phyloP scores from a whole-genome alignment of 2,797 vertebrate genomes.

The Poeciliopsis gracilis region DNA sequence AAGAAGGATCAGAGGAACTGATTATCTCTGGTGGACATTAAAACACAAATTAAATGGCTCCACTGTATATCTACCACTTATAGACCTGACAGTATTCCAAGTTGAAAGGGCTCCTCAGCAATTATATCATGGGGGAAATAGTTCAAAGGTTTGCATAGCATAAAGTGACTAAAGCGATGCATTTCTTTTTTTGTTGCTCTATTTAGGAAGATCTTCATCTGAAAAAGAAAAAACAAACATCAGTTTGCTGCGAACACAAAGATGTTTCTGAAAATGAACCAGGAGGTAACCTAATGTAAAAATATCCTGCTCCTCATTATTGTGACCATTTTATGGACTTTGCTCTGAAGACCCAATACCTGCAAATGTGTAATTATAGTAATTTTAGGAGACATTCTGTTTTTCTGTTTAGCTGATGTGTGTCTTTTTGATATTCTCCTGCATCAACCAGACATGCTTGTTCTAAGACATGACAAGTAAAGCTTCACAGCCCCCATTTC shows the following conservation, averaged over 20 bases:
- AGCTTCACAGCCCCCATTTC: not conserved
- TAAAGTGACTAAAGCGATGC: not conserved
- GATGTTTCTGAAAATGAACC: not conserved
- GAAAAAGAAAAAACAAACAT: not conserved
- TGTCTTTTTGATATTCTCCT: not conserved
- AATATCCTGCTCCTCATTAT: not conserved
- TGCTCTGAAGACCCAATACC: not conserved
- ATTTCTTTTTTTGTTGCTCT: not conserved
- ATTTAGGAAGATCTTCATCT: not conserved
- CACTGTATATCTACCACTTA: not conserved
- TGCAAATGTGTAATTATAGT: not conserved
- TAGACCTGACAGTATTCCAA: not conserved
- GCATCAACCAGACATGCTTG: not conserved
- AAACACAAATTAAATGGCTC: slow-evolving; percentile 5
- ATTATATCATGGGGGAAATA: not conserved
- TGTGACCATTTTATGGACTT: not conserved
- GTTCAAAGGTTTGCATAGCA: not conserved
- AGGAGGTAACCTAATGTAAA: not conserved
- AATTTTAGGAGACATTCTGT: not conserved
- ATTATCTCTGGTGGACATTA: slow-evolving; percentile 4
- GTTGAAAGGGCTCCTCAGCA: not conserved
- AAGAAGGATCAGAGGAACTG: not conserved
- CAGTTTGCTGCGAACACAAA: not conserved
- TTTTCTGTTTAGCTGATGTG: not conserved
- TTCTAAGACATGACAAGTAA: not conserved